phyloP scores from a whole-genome alignment of 2,113 vertebrate genomes.

The Cettia cetti region DNA sequence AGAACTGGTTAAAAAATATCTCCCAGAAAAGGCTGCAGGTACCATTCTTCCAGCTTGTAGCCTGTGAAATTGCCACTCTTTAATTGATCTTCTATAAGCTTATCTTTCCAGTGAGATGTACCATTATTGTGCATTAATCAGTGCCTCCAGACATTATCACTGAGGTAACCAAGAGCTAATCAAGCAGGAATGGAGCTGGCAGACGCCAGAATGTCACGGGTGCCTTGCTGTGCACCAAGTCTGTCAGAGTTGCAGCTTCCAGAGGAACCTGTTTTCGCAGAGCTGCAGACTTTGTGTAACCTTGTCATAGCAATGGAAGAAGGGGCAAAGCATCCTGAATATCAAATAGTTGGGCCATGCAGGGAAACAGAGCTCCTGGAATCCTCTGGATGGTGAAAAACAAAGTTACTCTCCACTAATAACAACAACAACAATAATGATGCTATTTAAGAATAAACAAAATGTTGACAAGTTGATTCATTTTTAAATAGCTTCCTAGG shows the following conservation, averaged over 20 bases:
- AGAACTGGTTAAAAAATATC: slow-evolving; percentile 36
- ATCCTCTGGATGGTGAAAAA: background rate
- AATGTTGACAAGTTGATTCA: slow-evolving; percentile 34
- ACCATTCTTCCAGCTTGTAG: slow-evolving; percentile 51
- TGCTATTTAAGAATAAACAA: slow-evolving; percentile 32
- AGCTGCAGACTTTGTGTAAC: slow-evolving; percentile 63
- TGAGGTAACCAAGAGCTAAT: slow-evolving; percentile 74
- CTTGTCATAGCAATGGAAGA: slow-evolving; percentile 55
- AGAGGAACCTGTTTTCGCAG: slow-evolving; percentile 14
- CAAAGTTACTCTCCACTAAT: background rate
- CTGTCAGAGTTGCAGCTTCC: slow-evolving; percentile 63
- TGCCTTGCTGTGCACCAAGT: slow-evolving; percentile 64
- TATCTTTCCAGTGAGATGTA: slow-evolving; percentile 74
- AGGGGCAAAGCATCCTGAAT: slow-evolving; percentile 12
- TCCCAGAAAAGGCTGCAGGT: slow-evolving; percentile 50
- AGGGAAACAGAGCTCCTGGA: background rate
- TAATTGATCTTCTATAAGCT: slow-evolving; percentile 73
- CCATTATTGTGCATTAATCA: slow-evolving; percentile 77
- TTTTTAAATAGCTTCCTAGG: slow-evolving; percentile 39
- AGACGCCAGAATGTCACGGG: slow-evolving; percentile 59
- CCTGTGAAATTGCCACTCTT: slow-evolving; percentile 67
- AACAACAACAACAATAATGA: background rate
- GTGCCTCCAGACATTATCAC: slow-evolving; percentile 73
- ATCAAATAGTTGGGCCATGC: background rate
- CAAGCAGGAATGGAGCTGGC: slow-evolving; percentile 65